Evolutionary conservation across 2,888 invertebrate genomes (phyloP).

Genomic region (Agriopis marginaria): DNA sequence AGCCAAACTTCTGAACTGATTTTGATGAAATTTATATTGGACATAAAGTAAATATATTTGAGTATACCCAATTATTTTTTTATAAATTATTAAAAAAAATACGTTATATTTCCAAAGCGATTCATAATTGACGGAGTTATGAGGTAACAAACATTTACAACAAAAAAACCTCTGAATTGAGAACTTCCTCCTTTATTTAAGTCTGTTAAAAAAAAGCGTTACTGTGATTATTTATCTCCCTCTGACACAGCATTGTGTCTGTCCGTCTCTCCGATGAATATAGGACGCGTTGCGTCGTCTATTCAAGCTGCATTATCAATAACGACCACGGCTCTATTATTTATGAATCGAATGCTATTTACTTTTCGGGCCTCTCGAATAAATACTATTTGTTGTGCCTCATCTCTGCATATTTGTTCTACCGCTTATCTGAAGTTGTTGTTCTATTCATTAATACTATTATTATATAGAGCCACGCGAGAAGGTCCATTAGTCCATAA

Average conservation of each 20-base stretch:
- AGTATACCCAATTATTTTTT: too few relatives aligned
- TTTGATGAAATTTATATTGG: too few relatives aligned
- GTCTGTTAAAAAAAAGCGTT: background rate
- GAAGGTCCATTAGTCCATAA: too few relatives aligned
- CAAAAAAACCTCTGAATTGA: too few relatives aligned
- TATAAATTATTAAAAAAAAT: too few relatives aligned
- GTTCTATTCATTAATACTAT: background rate
- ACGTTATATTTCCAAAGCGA: too few relatives aligned
- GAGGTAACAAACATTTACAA: too few relatives aligned
- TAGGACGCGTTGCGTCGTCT: background rate
- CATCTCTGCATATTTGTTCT: background rate
- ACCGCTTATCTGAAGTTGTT: background rate
- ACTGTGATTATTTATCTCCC: background rate
- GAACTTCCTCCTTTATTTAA: too few relatives aligned
- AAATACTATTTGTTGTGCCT: background rate
- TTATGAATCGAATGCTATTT: background rate
- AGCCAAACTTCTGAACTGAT: too few relatives aligned
- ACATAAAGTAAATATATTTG: too few relatives aligned
- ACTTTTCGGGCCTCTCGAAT: background rate
- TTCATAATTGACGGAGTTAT: too few relatives aligned
- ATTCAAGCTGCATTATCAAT: constrained; percentile 8
- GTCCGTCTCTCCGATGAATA: background rate
- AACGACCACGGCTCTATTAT: background rate
- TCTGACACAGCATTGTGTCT: background rate
- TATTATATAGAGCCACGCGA: too few relatives aligned